Evolutionary conservation across 2,888 invertebrate species (phyloP).

Genomic region (Coecobrya sp.): DNA sequence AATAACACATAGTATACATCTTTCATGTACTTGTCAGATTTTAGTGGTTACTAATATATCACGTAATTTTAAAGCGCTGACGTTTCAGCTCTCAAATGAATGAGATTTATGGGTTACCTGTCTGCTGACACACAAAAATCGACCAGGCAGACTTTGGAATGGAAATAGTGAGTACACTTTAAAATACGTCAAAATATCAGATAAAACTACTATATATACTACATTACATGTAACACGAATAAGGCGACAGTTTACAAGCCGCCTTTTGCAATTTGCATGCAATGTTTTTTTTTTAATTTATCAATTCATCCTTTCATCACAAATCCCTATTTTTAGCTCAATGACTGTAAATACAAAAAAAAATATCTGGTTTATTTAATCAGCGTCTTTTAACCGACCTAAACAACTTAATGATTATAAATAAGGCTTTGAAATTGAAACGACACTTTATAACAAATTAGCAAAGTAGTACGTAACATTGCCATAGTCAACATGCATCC

Average conservation of each 20-base stretch:
- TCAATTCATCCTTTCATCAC: not conserved
- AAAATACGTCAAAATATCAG: too few species aligned
- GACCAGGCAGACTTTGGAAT: not conserved
- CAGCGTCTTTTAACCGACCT: not conserved
- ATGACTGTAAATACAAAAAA: too few species aligned
- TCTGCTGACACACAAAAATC: not conserved
- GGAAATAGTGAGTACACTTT: too few species aligned
- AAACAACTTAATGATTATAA: not conserved
- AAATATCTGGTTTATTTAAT: not conserved
- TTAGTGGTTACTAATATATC: conserved; percentile 59
- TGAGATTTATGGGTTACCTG: conserved; percentile 47
- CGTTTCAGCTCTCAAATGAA: conserved; percentile 32
- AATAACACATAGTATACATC: not conserved
- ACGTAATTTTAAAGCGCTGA: conserved; percentile 37
- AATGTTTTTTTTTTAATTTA: not conserved
- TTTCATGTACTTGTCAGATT: conserved; percentile 50
- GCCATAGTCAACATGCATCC: not conserved
- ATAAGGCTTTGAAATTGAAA: not conserved
- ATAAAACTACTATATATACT: too few species aligned
- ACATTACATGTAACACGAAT: too few species aligned
- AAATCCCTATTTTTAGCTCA: not conserved
- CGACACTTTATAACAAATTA: too few species aligned
- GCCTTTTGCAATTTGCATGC: too few species aligned
- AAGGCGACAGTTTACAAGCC: too few species aligned
- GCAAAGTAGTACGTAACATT: not conserved